These are phyloP conservation scores for Episyrphus balteatus DNA, from an alignment of 1,140 invertebrate species.

Conservation along the genomic window DNA sequence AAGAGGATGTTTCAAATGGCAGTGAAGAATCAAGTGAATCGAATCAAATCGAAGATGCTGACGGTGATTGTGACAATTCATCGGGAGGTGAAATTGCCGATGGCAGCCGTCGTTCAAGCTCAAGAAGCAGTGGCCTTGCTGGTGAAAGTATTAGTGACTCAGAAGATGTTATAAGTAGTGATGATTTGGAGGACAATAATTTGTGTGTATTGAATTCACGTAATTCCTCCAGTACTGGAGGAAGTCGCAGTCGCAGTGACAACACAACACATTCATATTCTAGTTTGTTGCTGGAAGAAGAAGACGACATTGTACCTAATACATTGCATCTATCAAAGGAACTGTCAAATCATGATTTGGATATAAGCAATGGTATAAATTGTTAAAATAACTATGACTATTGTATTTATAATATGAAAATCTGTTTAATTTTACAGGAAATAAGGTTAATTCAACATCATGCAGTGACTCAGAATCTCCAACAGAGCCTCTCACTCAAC, in stretches of 20 bases:
- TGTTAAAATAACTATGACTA: not conserved
- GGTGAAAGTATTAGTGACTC: constrained; percentile 12
- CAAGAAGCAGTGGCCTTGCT: constrained; percentile 13
- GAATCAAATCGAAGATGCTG: not conserved
- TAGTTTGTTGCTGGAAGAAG: constrained; percentile 35
- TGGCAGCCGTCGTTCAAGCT: constrained; percentile 15
- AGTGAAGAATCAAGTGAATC: not conserved
- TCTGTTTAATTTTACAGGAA: constrained; percentile 15
- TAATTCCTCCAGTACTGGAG: constrained; percentile 26
- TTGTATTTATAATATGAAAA: not conserved
- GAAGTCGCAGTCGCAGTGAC: constrained; percentile 23
- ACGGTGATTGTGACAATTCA: constrained; percentile 1
- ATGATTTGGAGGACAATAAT: not conserved
- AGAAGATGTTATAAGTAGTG: constrained; percentile 11
- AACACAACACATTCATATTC: constrained; percentile 36
- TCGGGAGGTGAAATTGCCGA: constrained; percentile 14
- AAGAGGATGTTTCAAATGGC: not conserved
- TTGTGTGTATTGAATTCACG: constrained; percentile 13
- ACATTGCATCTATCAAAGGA: constrained; percentile 22
- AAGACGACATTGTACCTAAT: constrained; percentile 27
- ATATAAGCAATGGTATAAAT: constrained; percentile 22
- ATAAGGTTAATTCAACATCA: constrained; percentile 32
- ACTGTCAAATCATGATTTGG: constrained; percentile 16
- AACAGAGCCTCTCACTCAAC: constrained; percentile 47
- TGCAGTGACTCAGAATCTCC: constrained; percentile 49